Percentiles rank a stretch among this genome's conserved stretches.
Conservation (phyloP, 92 coral and sea anemone genomes). For the Paramuricea clavata region DNA sequence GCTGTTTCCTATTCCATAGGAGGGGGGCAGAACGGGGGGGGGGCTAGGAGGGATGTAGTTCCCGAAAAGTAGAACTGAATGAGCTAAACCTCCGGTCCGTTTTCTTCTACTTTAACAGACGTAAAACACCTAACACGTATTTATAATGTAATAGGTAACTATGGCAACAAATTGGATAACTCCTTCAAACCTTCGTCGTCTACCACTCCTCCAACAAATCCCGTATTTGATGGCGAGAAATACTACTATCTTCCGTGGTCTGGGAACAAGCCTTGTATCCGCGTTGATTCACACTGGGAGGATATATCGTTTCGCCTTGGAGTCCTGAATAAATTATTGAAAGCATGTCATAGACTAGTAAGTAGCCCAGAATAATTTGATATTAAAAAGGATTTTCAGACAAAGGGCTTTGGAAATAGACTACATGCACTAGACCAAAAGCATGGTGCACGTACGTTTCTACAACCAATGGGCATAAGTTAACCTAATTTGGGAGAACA, state of each 20-base stretch:
- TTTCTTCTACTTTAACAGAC: background rate
- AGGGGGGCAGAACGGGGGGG: too few species aligned
- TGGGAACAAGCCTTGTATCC: constrained; percentile 88
- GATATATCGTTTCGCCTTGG: constrained; percentile 92
- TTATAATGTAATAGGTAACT: constrained; percentile 78
- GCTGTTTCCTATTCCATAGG: too few species aligned
- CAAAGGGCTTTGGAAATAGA: too few species aligned
- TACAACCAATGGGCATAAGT: too few species aligned
- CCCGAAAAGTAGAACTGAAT: too few species aligned
- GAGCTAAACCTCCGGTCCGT: background rate
- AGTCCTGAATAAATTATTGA: constrained; percentile 79
- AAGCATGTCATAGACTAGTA: constrained; percentile 81
- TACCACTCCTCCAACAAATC: constrained; percentile 87
- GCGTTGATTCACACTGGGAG: constrained; percentile 97
- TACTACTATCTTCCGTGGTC: constrained; percentile 94
- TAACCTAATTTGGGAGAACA: too few species aligned
- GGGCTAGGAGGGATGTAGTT: too few species aligned
- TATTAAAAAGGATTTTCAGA: too few species aligned
- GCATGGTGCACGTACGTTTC: too few species aligned
- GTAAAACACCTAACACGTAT: background rate
- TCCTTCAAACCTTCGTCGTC: constrained; percentile 94
- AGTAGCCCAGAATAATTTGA: constrained; percentile 25
- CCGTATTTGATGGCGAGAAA: constrained; percentile 89
- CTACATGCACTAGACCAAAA: too few species aligned
- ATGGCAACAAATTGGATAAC: constrained; percentile 91